These are phyloP conservation scores for Danaus plexippus DNA, from an alignment of 1,140 invertebrate species.

Conservation along the genomic window DNA sequence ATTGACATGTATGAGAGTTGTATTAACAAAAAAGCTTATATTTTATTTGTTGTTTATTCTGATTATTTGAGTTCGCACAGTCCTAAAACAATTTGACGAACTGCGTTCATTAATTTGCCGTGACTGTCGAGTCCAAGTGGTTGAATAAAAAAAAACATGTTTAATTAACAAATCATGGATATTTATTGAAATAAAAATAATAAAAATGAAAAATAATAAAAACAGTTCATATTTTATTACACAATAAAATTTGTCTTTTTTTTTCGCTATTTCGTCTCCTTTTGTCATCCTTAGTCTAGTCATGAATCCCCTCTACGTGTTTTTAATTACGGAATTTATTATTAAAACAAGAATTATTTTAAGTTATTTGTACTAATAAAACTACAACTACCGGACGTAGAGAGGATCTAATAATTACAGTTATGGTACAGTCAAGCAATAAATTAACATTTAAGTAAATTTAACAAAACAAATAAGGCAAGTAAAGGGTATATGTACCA, in stretches of 20 bases:
- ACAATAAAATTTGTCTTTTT: slow-evolving; percentile 70
- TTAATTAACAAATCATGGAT: slow-evolving; percentile 69
- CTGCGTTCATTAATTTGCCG: background rate
- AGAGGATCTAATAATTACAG: slow-evolving; percentile 5
- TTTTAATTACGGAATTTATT: slow-evolving; percentile 8
- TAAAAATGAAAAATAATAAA: slow-evolving; percentile 72
- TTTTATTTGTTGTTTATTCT: too few relatives aligned
- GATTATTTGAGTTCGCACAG: too few relatives aligned
- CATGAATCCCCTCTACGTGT: background rate
- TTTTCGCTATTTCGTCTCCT: slow-evolving; percentile 55
- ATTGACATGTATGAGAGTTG: too few relatives aligned
- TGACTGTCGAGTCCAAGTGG: background rate
- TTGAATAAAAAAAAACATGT: slow-evolving; percentile 53
- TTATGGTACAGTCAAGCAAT: background rate
- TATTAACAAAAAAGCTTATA: too few relatives aligned
- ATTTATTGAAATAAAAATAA: slow-evolving; percentile 72
- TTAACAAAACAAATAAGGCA: slow-evolving; percentile 8
- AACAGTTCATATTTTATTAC: slow-evolving; percentile 70
- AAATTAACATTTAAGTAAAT: slow-evolving; percentile 1
- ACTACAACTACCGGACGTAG: slow-evolving; percentile 16
- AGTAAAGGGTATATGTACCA: background rate
- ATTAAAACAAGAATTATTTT: slow-evolving; percentile 11
- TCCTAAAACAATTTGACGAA: background rate
- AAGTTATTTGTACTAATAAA: slow-evolving; percentile 20
- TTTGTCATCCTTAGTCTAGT: slow-evolving; percentile 30